phyloP scores from a whole-genome alignment of 2,797 vertebrate species.

The Gastrophryne carolinensis region DNA sequence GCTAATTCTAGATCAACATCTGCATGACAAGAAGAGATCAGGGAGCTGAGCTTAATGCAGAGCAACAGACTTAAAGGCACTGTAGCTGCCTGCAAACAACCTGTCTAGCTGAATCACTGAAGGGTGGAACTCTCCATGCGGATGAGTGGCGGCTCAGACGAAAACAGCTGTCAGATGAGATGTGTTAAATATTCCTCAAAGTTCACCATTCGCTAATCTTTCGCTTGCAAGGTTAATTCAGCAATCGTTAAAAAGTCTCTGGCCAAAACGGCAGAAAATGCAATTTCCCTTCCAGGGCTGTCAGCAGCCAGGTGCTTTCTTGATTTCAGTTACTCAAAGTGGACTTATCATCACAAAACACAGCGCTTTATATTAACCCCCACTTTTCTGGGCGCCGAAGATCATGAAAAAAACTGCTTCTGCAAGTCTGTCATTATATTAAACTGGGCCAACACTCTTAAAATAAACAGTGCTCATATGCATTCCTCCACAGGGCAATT shows the following conservation, averaged over 20 bases:
- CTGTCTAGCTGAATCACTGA: slow-evolving; percentile 1
- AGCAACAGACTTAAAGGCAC: background rate
- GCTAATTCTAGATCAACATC: slow-evolving; percentile 42
- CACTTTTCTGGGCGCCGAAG: too few species aligned
- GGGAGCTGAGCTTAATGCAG: background rate
- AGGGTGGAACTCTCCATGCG: background rate
- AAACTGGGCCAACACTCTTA: too few species aligned
- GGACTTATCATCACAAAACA: too few species aligned
- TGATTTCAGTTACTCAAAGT: too few species aligned
- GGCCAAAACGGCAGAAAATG: background rate
- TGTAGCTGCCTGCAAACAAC: background rate
- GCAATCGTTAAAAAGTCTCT: background rate
- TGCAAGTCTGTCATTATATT: too few species aligned
- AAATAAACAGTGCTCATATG: too few species aligned
- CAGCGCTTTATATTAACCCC: too few species aligned
- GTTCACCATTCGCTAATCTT: slow-evolving; percentile 2
- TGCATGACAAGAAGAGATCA: slow-evolving; percentile 41
- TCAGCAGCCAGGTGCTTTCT: background rate
- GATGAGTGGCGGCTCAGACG: background rate
- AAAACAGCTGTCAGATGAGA: background rate
- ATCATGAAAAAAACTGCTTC: too few species aligned
- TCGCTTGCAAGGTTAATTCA: background rate
- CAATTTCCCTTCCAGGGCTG: background rate
- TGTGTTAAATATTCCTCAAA: background rate
- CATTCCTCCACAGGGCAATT: too few species aligned